Conservation (phyloP, 2,888 invertebrate species). For the Chesias legatella region DNA sequence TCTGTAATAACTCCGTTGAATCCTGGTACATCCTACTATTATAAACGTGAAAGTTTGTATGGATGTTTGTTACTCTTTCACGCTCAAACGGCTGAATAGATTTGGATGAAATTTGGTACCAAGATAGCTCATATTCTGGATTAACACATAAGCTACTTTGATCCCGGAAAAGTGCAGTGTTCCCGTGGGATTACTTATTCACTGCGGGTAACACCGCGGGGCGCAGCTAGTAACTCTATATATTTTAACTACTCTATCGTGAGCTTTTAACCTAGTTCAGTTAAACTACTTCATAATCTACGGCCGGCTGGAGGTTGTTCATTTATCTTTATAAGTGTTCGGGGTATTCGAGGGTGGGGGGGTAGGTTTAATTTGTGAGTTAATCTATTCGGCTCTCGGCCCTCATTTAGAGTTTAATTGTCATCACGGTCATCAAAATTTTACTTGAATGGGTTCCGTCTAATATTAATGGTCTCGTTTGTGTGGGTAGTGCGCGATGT, state of each 20-base stretch:
- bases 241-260: neutral
- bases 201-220: too few relatives aligned
- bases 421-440: conserved; percentile 27
- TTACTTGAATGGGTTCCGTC: conserved; percentile 20
- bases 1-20: too few relatives aligned
- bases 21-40: too few relatives aligned
- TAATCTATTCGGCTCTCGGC: conserved; percentile 39
- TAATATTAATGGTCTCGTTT: conserved; percentile 24
- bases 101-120: too few relatives aligned
- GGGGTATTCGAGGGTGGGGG: conserved; percentile 33
- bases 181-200: too few relatives aligned
- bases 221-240: too few relatives aligned
- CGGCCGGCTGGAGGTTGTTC: conserved; percentile 48
- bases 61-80: too few relatives aligned
- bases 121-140: too few relatives aligned
- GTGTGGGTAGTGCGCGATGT: neutral
- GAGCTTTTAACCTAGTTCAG: conserved; percentile 45
- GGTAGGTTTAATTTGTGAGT: conserved; percentile 50
- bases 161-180: too few relatives aligned
- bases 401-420: conserved; percentile 19
- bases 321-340: conserved; percentile 68
- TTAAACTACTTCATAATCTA: conserved; percentile 4
- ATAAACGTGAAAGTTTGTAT: too few relatives aligned
- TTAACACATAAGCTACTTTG: too few relatives aligned
- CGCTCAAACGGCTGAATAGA: too few relatives aligned